These are phyloP conservation scores for Timema cristinae DNA, from an alignment of 2,888 invertebrate species.

Conservation along the genomic window DNA sequence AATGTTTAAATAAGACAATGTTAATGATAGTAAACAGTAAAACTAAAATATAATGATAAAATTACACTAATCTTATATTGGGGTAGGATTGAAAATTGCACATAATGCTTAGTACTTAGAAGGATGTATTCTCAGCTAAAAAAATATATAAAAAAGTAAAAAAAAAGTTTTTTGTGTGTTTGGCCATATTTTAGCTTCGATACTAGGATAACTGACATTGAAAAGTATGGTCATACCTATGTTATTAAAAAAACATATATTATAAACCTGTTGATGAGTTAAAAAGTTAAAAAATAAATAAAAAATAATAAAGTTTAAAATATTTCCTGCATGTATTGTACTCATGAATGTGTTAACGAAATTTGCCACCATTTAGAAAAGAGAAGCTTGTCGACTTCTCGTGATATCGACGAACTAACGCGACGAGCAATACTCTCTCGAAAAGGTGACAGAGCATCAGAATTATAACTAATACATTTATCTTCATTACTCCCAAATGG, in stretches of 20 bases:
- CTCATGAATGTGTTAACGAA: constrained; percentile 11
- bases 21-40: constrained; percentile 10
- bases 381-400: too few species aligned
- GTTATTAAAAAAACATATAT: constrained; percentile 9
- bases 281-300: neutral
- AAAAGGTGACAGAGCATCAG: too few species aligned
- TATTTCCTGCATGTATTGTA: constrained; percentile 16
- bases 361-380: neutral
- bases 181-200: constrained; percentile 12
- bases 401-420: neutral
- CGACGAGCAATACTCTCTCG: constrained; percentile 9
- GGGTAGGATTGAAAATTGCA: constrained; percentile 10
- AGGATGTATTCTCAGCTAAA: constrained; percentile 11
- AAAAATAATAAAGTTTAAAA: neutral
- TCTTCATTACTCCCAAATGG: too few species aligned
- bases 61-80: constrained; percentile 4
- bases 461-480: too few species aligned
- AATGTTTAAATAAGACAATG: neutral
- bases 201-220: neutral
- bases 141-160: neutral
- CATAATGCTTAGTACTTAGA: constrained; percentile 2
- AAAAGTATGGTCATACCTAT: neutral
- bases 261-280: constrained; percentile 13
- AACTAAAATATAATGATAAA: neutral
- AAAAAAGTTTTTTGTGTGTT: neutral